Conservation (phyloP, 2,888 invertebrate species). For the Limulus polyphemus region DNA sequence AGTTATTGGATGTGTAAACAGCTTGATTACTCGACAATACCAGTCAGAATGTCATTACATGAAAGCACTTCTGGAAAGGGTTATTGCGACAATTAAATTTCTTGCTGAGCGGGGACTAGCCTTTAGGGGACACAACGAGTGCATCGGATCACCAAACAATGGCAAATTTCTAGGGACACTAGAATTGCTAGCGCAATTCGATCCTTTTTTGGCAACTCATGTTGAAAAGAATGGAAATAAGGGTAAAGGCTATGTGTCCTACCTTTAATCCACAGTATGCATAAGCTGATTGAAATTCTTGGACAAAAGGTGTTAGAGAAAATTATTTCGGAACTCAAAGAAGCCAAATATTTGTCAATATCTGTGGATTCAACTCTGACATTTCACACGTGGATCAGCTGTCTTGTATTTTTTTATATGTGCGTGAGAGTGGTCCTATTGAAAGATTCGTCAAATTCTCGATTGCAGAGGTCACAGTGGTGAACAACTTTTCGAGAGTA, state of each 20-base stretch:
- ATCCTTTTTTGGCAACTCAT: slow-evolving; percentile 30
- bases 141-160: slow-evolving; percentile 26
- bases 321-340: neutral
- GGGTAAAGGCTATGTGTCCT: slow-evolving; percentile 29
- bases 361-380: slow-evolving; percentile 20
- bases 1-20: neutral
- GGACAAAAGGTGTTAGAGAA: neutral
- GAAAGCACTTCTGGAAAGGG: neutral
- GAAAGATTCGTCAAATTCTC: neutral
- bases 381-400: slow-evolving; percentile 20
- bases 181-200: slow-evolving; percentile 31
- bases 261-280: slow-evolving; percentile 30
- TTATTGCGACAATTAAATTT: slow-evolving; percentile 16
- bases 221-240: slow-evolving; percentile 28
- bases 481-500: too few relatives aligned
- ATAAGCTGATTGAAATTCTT: slow-evolving; percentile 28
- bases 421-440: neutral
- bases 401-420: slow-evolving; percentile 13
- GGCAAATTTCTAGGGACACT: slow-evolving; percentile 32
- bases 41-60: neutral
- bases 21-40: neutral
- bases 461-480: too few relatives aligned
- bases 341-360: slow-evolving; percentile 6
- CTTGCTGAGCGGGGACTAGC: slow-evolving; percentile 28
- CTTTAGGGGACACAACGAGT: slow-evolving; percentile 29